Percentiles rank a stretch among this genome's conserved stretches.
These are phyloP conservation scores for Eilema caniola DNA, from an alignment of 2,888 invertebrate genomes.

Conservation along the genomic window DNA sequence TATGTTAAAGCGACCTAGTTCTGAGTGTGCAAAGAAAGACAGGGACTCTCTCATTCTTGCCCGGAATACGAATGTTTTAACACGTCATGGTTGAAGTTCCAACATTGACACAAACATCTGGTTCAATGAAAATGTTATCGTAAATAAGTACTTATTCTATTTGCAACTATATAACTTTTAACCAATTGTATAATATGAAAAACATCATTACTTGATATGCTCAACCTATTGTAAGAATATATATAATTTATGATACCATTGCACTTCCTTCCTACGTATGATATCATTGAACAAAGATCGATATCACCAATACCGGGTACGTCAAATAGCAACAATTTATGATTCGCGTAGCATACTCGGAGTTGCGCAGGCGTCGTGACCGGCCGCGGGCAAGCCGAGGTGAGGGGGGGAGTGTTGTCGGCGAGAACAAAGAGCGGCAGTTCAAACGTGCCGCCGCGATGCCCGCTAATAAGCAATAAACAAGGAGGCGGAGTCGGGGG, in stretches of 20 bases:
- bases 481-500: constrained; percentile 84
- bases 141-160: constrained; percentile 21
- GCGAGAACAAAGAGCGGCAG: constrained; percentile 84
- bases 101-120: no score
- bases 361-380: constrained; percentile 79
- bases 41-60: no score
- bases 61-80: no score
- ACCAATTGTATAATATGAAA: background rate
- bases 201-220: constrained; percentile 9
- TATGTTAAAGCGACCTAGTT: no score
- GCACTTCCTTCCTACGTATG: constrained; percentile 78
- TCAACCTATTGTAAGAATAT: constrained; percentile 45
- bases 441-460: constrained; percentile 84
- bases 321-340: constrained; percentile 86
- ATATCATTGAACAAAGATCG: constrained; percentile 81
- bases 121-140: no score
- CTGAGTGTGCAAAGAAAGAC: no score
- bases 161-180: constrained; percentile 20
- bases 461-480: constrained; percentile 87
- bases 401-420: constrained; percentile 61
- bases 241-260: constrained; percentile 61
- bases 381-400: constrained; percentile 56
- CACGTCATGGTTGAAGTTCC: no score
- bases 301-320: constrained; percentile 80
- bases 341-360: constrained; percentile 78